phyloP scores from a whole-genome alignment of 2,888 invertebrate species.

The Atrina japonica region DNA sequence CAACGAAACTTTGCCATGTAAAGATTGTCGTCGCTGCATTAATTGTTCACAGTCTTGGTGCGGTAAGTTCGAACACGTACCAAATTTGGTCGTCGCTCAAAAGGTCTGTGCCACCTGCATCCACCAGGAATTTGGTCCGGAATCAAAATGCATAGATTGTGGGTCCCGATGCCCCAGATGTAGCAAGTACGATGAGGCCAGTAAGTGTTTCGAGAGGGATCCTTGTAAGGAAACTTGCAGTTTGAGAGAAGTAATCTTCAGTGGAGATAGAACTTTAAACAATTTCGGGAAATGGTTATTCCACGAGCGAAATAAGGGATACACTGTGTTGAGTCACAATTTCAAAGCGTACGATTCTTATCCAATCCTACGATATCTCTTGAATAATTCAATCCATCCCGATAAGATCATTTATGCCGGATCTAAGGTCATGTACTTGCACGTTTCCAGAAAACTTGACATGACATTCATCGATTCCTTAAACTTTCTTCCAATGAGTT shows the following conservation, averaged over 20 bases:
- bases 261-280: conserved; percentile 33
- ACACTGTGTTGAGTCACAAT: conserved; percentile 38
- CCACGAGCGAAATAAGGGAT: conserved; percentile 19
- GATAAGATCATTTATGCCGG: conserved; percentile 36
- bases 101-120: conserved; percentile 19
- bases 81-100: conserved; percentile 35
- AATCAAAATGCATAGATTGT: conserved; percentile 29
- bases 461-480: conserved; percentile 48
- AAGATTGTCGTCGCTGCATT: too few species aligned
- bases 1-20: neutral
- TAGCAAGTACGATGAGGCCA: conserved; percentile 10
- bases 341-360: conserved; percentile 30
- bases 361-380: conserved; percentile 29
- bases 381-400: conserved; percentile 33
- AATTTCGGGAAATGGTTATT: conserved; percentile 43
- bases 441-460: conserved; percentile 36
- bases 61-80: conserved; percentile 21
- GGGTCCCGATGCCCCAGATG: conserved; percentile 35
- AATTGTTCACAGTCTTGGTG: too few species aligned
- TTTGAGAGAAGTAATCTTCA: conserved; percentile 41
- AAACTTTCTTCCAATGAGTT: conserved; percentile 50
- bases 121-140: neutral
- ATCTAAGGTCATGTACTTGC: conserved; percentile 45
- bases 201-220: neutral
- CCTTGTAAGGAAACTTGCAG: conserved; percentile 43